Percentiles rank a stretch among this genome's conserved stretches.
These are phyloP conservation scores for Dugesia japonica DNA, from an alignment of 2,888 invertebrate species.

Conservation along the genomic window DNA sequence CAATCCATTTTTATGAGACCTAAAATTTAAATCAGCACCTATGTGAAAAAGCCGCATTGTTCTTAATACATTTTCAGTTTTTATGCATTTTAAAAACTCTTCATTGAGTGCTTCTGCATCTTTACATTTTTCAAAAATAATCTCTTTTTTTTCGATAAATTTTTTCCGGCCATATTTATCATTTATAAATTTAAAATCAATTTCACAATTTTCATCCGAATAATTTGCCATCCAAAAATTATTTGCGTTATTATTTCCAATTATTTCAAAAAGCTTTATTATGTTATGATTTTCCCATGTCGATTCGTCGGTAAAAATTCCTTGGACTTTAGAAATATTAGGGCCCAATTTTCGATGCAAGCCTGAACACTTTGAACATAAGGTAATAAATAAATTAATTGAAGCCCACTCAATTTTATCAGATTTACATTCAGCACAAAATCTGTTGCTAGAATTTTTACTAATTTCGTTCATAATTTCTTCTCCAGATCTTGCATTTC, in stretches of 20 bases:
- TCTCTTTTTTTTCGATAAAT: neutral
- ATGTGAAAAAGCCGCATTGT: neutral
- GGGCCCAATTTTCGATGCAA: neutral
- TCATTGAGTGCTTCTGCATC: neutral
- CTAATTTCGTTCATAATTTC: neutral
- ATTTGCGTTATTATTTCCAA: constrained; percentile 3
- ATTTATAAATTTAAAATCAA: neutral
- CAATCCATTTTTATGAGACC: neutral
- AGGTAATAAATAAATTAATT: neutral
- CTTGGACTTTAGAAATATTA: neutral
- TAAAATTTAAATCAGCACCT: neutral
- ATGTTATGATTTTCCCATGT: neutral
- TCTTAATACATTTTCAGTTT: neutral
- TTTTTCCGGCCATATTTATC: neutral
- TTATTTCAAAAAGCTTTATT: neutral
- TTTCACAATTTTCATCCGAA: neutral
- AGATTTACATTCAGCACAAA: neutral
- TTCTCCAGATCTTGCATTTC: neutral
- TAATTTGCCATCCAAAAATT: neutral
- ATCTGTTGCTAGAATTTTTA: neutral
- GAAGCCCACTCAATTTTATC: neutral
- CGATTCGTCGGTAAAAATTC: constrained; percentile 12
- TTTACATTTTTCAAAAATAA: neutral
- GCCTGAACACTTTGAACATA: neutral
- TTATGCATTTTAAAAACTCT: neutral